Base-by-base conservation (phyloP, 2,888 invertebrate genomes). In the Nebria salina region DNA sequence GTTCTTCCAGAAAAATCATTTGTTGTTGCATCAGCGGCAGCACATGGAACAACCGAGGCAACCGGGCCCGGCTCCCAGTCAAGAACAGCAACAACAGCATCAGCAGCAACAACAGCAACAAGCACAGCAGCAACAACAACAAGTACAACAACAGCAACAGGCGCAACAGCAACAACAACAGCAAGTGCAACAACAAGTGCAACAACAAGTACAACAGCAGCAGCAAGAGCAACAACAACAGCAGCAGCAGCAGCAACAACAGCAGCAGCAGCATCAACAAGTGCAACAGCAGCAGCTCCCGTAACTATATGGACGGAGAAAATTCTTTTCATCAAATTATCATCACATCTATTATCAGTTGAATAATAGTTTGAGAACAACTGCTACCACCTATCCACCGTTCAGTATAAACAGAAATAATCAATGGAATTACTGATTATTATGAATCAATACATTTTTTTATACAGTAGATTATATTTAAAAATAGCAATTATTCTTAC, bases 1-100 rank as follows among this genome's bases (percentile, higher is more conserved):
- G 13, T 96, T 96, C 91, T 95, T 95, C 91, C 96, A 96, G 89
- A 95, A 95, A 89, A 95, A 95, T 87, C 95, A 96, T 86, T 90
- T 96, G 82, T 92, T 95, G 90, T 89, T 95, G 80, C 96, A 96
- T 87, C 95, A 95, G 88, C 91, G 95, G 80, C 95, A 95, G 86
- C 95, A 95, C 88, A 93, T 93, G 93, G 93, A 93, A 85, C 89
- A 92, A 43, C 91, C 81, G 13, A 9, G 81, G 6, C 81, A 76
- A 65, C 75, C 75, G 1, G 81, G 79, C 1, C 74, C 74, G 4
- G 68, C 65, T 11, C 70, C 25, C 11, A 34, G 26, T 20, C 87
- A 88, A 42, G 85, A 86, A 25, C 87, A 87, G 75, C 86, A 85
- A 75, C 86, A 86, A 65, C 85, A 85, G 66, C 86, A 86, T 75